Evolutionary conservation across 1,140 invertebrate species (phyloP), one percentile per base, ranked within the genome.

Genomic region (Apis dorsata): DNA sequence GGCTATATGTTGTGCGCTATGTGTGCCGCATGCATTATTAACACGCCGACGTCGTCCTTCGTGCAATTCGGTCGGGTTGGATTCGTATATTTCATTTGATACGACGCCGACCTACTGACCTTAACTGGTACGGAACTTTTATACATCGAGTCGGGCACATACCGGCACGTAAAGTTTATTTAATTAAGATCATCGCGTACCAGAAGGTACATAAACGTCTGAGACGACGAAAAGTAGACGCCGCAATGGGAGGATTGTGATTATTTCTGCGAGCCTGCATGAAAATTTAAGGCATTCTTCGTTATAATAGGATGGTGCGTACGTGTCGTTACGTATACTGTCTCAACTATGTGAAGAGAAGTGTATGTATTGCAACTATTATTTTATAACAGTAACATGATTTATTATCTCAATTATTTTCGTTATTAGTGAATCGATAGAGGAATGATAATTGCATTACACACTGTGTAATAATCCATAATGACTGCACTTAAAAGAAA

Each of bases 31-130:
- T 81, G 34, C 80, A 81, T 81, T 81, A 81, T 81, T 81, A 81
- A 81, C 72, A 13, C 62, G 72, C 5, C 72, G 62, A 8, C 62
- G 15, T 69, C 73, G 86, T 87, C 85, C 85, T 88, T 87, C 69
- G 71, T 63, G 74, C 57, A 79, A 85, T 77, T 73, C 84, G 77
- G 74, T 84, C 78, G 74, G 83, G 69, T 69, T 79, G 77, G 51
- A 79, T 73, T 65, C 75, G 49, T 71, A 75, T 75, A 77, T 79
- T 81, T 78, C 75, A 73, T 85, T 82, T 88, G 86, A 87, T 75
- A 72, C 87, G 79, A 79, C 77, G 86, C 63, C 81, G 86, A 87
- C 87, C 87, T 76, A 88, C 86, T 88, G 86, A 87, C 87, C 87
- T 88, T 88, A 85, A 87, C 79, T 81, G 66, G 34, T 75, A 59